Conservation (phyloP, 30 jellyfish, hydroid and myxozoan genomes). For the Catostylus mosaicus region DNA sequence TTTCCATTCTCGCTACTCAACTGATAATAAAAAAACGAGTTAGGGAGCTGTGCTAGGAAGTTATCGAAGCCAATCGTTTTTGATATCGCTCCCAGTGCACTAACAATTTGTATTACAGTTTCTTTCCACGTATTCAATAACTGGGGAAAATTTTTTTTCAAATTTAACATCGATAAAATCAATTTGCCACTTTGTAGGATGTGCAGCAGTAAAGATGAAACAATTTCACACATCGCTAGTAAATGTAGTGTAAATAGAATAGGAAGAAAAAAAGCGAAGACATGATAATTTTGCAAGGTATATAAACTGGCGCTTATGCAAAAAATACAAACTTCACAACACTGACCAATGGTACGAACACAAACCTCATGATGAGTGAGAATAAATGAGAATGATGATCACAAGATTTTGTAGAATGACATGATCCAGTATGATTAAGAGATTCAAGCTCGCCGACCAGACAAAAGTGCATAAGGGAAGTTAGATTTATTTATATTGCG, state of each 20-base stretch:
- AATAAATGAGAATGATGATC: not conserved
- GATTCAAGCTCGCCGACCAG: constrained; percentile 3
- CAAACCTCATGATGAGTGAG: not conserved
- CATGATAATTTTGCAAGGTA: not conserved
- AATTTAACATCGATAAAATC: not conserved
- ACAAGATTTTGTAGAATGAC: not conserved
- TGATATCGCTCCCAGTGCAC: too few species aligned
- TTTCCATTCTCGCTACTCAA: too few species aligned
- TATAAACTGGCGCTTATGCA: not conserved
- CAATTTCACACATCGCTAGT: not conserved
- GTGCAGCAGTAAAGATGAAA: not conserved
- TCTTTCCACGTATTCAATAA: too few species aligned
- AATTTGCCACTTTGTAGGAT: not conserved
- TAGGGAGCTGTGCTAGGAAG: too few species aligned
- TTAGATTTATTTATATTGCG: not conserved
- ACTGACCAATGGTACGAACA: not conserved
- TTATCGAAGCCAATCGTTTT: too few species aligned
- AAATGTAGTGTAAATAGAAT: not conserved
- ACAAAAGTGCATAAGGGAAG: not conserved
- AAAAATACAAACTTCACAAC: not conserved
- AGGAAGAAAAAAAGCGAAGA: not conserved
- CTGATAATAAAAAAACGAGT: too few species aligned
- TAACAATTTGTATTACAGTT: too few species aligned
- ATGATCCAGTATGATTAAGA: not conserved
- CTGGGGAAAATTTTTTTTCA: too few species aligned